A percentile compares a stretch with the other conserved stretches of the same genome.
Evolutionary conservation across 2,113 vertebrate genomes (phyloP).

Genomic region (Neoarius graeffei): DNA sequence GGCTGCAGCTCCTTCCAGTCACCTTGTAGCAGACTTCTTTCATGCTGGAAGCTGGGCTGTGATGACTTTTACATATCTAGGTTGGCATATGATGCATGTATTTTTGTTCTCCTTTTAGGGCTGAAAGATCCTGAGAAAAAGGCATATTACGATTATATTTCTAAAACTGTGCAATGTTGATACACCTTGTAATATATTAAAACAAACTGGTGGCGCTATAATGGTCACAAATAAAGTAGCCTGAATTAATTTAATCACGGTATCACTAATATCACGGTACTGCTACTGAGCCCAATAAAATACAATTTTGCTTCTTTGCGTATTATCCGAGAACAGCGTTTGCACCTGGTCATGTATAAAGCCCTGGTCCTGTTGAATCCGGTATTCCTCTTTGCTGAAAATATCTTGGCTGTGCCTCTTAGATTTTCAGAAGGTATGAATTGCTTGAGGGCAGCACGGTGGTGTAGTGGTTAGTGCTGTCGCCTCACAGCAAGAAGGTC

Average conservation of each 20-base stretch:
- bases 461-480: too few relatives aligned
- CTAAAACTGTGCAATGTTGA: background rate
- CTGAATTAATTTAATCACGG: background rate
- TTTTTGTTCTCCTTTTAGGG: background rate
- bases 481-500: too few relatives aligned
- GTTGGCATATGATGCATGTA: background rate
- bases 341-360: background rate
- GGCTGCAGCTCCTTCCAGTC: background rate
- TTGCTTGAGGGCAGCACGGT: too few relatives aligned
- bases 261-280: background rate
- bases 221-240: background rate
- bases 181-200: background rate
- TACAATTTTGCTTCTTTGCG: background rate
- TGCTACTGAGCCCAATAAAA: background rate
- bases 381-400: background rate
- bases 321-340: background rate
- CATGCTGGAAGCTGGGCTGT: background rate
- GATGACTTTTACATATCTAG: background rate
- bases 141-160: too few relatives aligned
- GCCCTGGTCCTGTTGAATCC: background rate
- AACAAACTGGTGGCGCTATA: background rate
- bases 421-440: background rate
- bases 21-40: background rate
- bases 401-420: background rate
- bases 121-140: background rate